Percentiles rank a stretch among this genome's conserved stretches.
Conservation (phyloP, 2,113 vertebrate genomes). For the Tonatia bakeri region DNA sequence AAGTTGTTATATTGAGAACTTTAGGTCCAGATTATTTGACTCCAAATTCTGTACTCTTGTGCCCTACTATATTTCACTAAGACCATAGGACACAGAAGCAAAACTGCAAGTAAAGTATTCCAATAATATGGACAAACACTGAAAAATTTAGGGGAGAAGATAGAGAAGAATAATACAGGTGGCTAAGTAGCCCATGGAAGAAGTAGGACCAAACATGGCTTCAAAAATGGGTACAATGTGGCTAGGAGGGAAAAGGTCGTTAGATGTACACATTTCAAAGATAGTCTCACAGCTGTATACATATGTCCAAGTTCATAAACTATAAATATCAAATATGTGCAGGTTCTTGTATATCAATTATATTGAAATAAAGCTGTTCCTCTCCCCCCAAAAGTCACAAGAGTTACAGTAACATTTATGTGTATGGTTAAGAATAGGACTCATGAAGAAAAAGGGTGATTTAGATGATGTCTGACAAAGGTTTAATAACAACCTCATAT, state of each 20-base stretch:
- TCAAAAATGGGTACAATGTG: background rate
- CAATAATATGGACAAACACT: background rate
- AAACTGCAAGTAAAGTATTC: background rate
- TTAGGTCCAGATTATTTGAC: background rate
- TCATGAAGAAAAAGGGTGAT: background rate
- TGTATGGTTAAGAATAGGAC: background rate
- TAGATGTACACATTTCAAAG: background rate
- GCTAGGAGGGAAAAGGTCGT: background rate
- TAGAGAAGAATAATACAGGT: background rate
- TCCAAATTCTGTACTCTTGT: background rate
- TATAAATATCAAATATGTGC: background rate
- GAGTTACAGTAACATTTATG: background rate
- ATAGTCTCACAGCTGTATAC: background rate
- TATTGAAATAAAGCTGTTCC: background rate
- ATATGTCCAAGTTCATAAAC: background rate
- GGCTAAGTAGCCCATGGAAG: background rate
- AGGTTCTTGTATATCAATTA: background rate
- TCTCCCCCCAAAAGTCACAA: background rate
- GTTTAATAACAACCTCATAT: background rate
- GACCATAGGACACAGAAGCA: background rate
- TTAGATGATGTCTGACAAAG: background rate
- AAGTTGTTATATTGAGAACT: background rate
- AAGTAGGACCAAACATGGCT: background rate
- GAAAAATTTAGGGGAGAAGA: background rate
- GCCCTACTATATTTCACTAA: background rate